Evolutionary conservation across 2,888 invertebrate species (phyloP).

Genomic region (Cosmia trapezina): DNA sequence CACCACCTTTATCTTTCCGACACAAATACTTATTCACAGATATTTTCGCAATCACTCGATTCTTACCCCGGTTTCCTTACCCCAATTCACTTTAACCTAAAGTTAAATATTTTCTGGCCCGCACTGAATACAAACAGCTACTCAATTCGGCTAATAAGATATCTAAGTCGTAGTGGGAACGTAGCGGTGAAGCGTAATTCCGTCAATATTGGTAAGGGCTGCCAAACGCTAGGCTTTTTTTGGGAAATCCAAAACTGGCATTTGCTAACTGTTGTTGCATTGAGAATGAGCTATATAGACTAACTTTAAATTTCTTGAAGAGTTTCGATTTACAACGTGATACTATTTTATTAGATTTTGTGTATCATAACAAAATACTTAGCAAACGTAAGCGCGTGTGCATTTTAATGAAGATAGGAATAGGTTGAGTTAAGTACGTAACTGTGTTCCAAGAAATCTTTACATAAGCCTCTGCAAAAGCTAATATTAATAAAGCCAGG

Average conservation of each 20-base stretch:
- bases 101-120: conserved; percentile 70
- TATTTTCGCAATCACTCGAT: conserved; percentile 71
- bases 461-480: not conserved
- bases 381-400: not conserved
- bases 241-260: conserved; percentile 1
- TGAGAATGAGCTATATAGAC: not conserved
- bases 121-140: conserved; percentile 70
- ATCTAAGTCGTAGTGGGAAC: conserved; percentile 57
- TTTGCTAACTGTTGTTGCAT: not conserved
- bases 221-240: conserved; percentile 13
- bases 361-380: not conserved
- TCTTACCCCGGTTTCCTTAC: conserved; percentile 71
- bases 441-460: not conserved
- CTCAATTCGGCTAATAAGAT: conserved; percentile 68
- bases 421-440: not conserved
- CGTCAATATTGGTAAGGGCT: conserved; percentile 44
- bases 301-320: not conserved
- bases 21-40: conserved; percentile 66
- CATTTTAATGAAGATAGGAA: not conserved
- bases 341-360: not conserved
- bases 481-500: conserved; percentile 22
- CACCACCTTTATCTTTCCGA: conserved; percentile 66
- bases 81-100: conserved; percentile 74
- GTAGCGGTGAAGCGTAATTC: conserved; percentile 55
- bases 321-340: not conserved